These are phyloP conservation scores for Euzophera pinguis DNA, from an alignment of 2,888 invertebrate species.

Conservation along the genomic window DNA sequence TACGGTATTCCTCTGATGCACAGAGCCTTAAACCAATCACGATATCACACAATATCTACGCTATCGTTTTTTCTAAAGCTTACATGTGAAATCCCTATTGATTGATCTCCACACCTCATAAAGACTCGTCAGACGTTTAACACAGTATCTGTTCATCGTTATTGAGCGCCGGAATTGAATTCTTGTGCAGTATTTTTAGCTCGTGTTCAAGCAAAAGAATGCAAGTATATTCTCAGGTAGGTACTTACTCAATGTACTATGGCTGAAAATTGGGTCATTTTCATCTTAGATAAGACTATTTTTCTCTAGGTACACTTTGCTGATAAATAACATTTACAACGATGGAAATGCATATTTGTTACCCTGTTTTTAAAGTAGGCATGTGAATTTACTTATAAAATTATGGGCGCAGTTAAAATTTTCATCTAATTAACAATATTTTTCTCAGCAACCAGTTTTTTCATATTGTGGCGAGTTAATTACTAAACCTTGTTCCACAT, in stretches of 20 bases:
- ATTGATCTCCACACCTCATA: constrained; percentile 42
- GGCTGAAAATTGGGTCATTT: too few relatives aligned
- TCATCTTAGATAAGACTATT: too few relatives aligned
- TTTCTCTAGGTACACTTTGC: too few relatives aligned
- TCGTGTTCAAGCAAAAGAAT: constrained; percentile 9
- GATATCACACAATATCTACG: too few relatives aligned
- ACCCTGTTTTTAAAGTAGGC: too few relatives aligned
- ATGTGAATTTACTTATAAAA: too few relatives aligned
- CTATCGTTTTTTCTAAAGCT: constrained; percentile 2
- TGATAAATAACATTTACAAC: too few relatives aligned
- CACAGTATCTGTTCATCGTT: constrained; percentile 54
- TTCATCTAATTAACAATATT: constrained; percentile 11
- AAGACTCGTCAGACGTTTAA: constrained; percentile 47
- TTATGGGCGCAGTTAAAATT: constrained; percentile 1
- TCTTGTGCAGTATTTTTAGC: constrained; percentile 44
- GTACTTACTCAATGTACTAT: not conserved
- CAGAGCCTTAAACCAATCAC: too few relatives aligned
- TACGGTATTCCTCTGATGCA: too few relatives aligned
- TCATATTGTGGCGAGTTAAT: constrained; percentile 27
- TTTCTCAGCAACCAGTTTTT: constrained; percentile 23
- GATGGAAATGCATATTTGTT: too few relatives aligned
- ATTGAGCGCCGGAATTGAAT: constrained; percentile 34
- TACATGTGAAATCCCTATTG: constrained; percentile 26
- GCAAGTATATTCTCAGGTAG: not conserved
- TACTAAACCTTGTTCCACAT: constrained; percentile 32